A percentile compares a stretch with the other conserved stretches of the same genome.
Evolutionary conservation across 2,797 vertebrate genomes (phyloP).

Genomic region (Melanotaenia parkinsoni): DNA sequence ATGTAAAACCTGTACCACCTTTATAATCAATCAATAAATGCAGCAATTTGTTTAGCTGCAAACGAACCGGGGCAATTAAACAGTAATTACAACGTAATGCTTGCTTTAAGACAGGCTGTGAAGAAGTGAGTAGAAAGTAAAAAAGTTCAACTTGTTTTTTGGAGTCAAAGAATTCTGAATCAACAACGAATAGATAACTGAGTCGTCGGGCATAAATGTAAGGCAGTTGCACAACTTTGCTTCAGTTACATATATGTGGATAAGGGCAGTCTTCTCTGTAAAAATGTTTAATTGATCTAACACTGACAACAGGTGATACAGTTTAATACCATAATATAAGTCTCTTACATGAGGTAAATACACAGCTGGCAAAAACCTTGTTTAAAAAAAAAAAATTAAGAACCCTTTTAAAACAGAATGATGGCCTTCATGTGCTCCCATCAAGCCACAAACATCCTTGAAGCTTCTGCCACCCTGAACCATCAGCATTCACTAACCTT

Average conservation of each 20-base stretch:
- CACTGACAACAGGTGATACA: not conserved
- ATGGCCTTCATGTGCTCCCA: not conserved
- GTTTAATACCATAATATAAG: not conserved
- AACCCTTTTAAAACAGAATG: not conserved
- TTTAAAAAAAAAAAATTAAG: not conserved
- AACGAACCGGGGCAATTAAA: no score
- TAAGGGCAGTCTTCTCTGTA: not conserved
- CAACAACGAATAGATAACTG: conserved; percentile 4
- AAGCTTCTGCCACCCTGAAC: not conserved
- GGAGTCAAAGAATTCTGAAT: not conserved
- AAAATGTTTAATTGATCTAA: not conserved
- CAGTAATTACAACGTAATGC: no score
- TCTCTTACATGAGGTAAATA: not conserved
- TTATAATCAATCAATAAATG: not conserved
- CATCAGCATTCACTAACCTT: not conserved
- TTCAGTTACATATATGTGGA: not conserved
- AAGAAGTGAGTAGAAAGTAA: no score
- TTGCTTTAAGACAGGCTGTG: no score
- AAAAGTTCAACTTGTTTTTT: no score
- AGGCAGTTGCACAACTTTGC: not conserved
- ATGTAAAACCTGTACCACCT: not conserved
- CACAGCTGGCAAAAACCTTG: not conserved
- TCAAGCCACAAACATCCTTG: conserved; percentile 1
- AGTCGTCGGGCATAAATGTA: not conserved
- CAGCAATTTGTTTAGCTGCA: no score